Base-by-base conservation (phyloP, 2,113 vertebrate species). In the Trochalopteron elliotii region DNA sequence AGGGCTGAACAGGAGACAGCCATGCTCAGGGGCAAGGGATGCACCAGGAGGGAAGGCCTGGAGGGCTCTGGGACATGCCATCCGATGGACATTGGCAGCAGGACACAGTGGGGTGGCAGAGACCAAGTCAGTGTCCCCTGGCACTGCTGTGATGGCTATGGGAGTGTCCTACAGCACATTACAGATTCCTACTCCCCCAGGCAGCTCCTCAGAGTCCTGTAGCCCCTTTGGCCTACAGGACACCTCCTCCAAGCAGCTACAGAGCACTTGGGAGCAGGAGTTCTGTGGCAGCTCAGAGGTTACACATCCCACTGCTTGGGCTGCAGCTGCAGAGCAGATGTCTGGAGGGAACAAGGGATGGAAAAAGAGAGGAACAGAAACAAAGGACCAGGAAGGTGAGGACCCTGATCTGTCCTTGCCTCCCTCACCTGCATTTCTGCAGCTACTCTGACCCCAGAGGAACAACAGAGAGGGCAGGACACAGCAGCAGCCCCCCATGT, bases 261-360 rank as follows among this genome's bases (percentile, higher is more conserved):
- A 30, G 30, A 7, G 42, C 12, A 18, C 13, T 28, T 4, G 1
- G 50, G 6, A 88, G 25, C 86, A 21, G 2, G 1, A 68, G 71
- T 1, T 0, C 35, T 8, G 44, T 0, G 0, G 93, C 8, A 49
- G 56, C 60, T 79, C 30, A 2, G 60, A 93, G 86, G 93, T 59
- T 95, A 94, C 90, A 64, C 3, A 0, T 7, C 14, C 61, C 60
- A 17, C 69, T 8, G 23, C 3, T 40, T 20, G 3, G 2, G 6
- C 72, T 86, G 90, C 95, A 92, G 95, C 90, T 96, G 96, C 86
- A 67, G 12, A 96, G 80, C 95, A 97, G 92, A 95, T 94, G 94
- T 83, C 56, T 89, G 80, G 11, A n/a, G n/a, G 52, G 35, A 92
- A 52, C 21, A 44, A 39, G 80, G 80, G 65, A 74, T 76, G 64